Conservation (phyloP, 2,888 invertebrate species). For the Asteroscopus sphinx region DNA sequence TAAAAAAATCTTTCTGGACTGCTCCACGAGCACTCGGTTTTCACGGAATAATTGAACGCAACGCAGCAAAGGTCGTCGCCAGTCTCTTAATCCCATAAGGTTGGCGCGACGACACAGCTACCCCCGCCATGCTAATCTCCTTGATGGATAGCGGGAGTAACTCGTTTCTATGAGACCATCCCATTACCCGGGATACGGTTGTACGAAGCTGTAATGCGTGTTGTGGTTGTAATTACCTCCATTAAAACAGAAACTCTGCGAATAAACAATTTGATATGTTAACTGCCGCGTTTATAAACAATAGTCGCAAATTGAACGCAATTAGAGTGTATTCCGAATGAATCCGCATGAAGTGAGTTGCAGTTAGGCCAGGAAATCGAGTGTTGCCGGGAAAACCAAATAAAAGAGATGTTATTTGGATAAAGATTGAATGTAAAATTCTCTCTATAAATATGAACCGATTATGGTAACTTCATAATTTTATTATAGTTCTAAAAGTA, state of each 20-base stretch:
- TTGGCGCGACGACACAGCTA: conserved; percentile 61
- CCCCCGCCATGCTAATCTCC: conserved; percentile 65
- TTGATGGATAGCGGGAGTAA: conserved; percentile 67
- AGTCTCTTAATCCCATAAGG: conserved; percentile 70
- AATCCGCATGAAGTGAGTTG: conserved; percentile 36
- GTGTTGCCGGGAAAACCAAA: conserved; percentile 18
- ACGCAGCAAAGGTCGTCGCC: conserved; percentile 60
- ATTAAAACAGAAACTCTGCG: conserved; percentile 35
- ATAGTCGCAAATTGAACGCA: conserved; percentile 38
- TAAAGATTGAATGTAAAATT: conserved; percentile 17
- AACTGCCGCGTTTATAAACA: conserved; percentile 31
- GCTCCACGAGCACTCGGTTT: conserved; percentile 52
- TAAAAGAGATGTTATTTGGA: conserved; percentile 32
- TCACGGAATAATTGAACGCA: conserved; percentile 66
- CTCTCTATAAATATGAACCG: too few species aligned
- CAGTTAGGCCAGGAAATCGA: conserved; percentile 15
- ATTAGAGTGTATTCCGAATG: conserved; percentile 34
- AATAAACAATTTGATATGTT: conserved; percentile 37
- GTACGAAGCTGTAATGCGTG: conserved; percentile 37
- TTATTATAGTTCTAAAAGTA: too few species aligned
- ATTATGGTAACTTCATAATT: too few species aligned
- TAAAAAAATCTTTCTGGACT: conserved; percentile 24
- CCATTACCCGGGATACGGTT: conserved; percentile 52
- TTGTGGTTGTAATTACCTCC: conserved; percentile 48
- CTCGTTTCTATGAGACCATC: conserved; percentile 53